A percentile compares a stretch with the other conserved stretches of the same genome.
Conservation (phyloP, 2,797 vertebrate species). For the Acanthurus leucopareius region DNA sequence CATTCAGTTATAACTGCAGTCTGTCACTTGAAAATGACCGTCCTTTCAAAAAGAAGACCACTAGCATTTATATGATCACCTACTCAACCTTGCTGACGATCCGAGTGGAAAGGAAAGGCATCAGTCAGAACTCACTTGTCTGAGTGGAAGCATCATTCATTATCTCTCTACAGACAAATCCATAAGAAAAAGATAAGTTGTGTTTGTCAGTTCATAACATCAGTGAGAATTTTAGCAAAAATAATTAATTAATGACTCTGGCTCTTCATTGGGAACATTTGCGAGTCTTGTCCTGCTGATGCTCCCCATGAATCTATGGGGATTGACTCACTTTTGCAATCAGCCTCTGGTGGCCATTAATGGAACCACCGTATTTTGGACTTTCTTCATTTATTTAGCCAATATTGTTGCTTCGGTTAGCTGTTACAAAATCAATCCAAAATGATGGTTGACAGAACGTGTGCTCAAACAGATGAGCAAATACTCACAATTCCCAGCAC, state of each 20-base stretch:
- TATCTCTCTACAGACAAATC: background rate
- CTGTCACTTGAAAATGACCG: conserved; percentile 25
- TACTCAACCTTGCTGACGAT: conserved; percentile 8
- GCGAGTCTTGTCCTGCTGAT: background rate
- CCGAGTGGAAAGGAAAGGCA: background rate
- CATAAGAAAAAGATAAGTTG: background rate
- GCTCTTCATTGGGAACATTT: background rate
- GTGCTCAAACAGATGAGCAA: background rate
- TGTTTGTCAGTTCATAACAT: conserved; percentile 8
- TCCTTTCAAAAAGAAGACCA: conserved; percentile 16
- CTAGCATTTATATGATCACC: conserved; percentile 6
- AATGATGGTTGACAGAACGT: background rate
- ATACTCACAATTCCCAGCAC: background rate
- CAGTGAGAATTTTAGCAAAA: background rate
- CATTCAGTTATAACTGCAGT: conserved; percentile 25
- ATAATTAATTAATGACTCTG: background rate
- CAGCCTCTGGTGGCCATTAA: too few relatives aligned
- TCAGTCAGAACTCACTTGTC: conserved; percentile 9
- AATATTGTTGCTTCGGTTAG: background rate
- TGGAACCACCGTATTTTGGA: too few relatives aligned
- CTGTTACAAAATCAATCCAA: background rate
- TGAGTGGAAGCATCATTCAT: too few relatives aligned
- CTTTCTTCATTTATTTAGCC: too few relatives aligned
- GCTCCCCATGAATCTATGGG: too few relatives aligned
- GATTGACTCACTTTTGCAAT: too few relatives aligned